A percentile compares a stretch with the other conserved stretches of the same genome.
Conservation (phyloP, 2,888 invertebrate species). For the Melitaea athalia region DNA sequence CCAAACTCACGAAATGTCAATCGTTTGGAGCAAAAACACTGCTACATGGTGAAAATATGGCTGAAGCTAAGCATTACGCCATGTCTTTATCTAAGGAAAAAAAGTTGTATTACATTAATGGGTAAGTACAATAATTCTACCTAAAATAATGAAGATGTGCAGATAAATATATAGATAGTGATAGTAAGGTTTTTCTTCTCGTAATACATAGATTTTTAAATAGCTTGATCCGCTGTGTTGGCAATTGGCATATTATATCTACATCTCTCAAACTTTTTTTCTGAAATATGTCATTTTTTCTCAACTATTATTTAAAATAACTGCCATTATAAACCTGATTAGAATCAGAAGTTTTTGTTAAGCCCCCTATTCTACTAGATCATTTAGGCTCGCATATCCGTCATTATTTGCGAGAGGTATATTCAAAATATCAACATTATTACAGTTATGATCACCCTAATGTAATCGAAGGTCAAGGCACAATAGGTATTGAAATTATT, state of each 20-base stretch:
- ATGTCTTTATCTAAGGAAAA: slow-evolving; percentile 87
- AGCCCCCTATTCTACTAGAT: not conserved
- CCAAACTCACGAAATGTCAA: slow-evolving; percentile 93
- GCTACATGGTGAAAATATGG: slow-evolving; percentile 88
- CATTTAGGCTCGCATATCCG: too few species aligned
- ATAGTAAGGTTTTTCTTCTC: too few species aligned
- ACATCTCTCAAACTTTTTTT: too few species aligned
- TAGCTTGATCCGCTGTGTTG: too few species aligned
- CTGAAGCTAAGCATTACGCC: slow-evolving; percentile 89
- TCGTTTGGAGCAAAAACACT: slow-evolving; percentile 91
- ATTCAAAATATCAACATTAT: slow-evolving; percentile 1
- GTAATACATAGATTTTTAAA: too few species aligned
- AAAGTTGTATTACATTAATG: slow-evolving; percentile 91
- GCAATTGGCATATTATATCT: too few species aligned
- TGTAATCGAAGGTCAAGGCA: slow-evolving; percentile 96
- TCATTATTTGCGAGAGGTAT: not conserved
- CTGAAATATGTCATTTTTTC: too few species aligned
- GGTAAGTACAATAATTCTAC: slow-evolving; percentile 75
- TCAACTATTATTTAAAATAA: too few species aligned
- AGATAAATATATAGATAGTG: too few species aligned
- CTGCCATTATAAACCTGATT: too few species aligned
- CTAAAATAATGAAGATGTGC: not conserved
- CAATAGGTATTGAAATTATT: slow-evolving; percentile 94
- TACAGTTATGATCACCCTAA: slow-evolving; percentile 94
- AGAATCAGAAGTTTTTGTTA: too few species aligned